phyloP scores from a whole-genome alignment of 2,888 invertebrate species.

The Acleris cristana region DNA sequence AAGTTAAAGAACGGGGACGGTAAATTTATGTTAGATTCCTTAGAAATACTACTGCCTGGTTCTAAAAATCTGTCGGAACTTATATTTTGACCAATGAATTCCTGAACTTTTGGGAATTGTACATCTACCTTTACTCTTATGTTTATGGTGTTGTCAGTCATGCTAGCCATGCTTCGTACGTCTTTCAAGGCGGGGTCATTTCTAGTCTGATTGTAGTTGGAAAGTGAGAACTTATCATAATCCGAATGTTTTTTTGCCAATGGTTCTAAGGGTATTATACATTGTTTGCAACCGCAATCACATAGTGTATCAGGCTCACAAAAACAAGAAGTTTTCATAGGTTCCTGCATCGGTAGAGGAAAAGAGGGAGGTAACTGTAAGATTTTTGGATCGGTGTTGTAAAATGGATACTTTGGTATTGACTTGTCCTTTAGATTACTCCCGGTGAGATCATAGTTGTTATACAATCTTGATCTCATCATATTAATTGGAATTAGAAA shows the following conservation, averaged over 20 bases:
- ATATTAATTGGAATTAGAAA: slow-evolving; percentile 58
- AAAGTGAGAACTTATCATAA: slow-evolving; percentile 37
- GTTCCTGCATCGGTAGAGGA: slow-evolving; percentile 46
- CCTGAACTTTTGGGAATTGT: slow-evolving; percentile 63
- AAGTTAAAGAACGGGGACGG: slow-evolving; percentile 64
- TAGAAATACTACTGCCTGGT: slow-evolving; percentile 51
- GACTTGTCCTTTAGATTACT: slow-evolving; percentile 42
- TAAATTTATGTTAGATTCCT: slow-evolving; percentile 59
- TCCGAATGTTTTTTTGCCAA: slow-evolving; percentile 41
- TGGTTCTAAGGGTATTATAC: slow-evolving; percentile 51
- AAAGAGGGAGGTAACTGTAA: slow-evolving; percentile 44
- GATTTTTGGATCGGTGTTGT: slow-evolving; percentile 50
- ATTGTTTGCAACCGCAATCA: slow-evolving; percentile 67
- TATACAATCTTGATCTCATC: slow-evolving; percentile 38
- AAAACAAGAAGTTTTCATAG: slow-evolving; percentile 56
- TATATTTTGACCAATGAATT: slow-evolving; percentile 45
- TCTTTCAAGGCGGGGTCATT: slow-evolving; percentile 8
- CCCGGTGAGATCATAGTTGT: slow-evolving; percentile 46
- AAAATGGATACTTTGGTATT: slow-evolving; percentile 19
- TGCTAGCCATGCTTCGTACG: slow-evolving; percentile 19
- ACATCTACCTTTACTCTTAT: slow-evolving; percentile 71
- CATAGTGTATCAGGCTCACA: slow-evolving; percentile 63
- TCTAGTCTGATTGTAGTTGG: slow-evolving; percentile 1
- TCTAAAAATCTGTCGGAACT: slow-evolving; percentile 46
- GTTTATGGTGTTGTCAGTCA: slow-evolving; percentile 59